Base-by-base conservation (phyloP, 1,140 invertebrate species). In the Lanistes nyassanus region DNA sequence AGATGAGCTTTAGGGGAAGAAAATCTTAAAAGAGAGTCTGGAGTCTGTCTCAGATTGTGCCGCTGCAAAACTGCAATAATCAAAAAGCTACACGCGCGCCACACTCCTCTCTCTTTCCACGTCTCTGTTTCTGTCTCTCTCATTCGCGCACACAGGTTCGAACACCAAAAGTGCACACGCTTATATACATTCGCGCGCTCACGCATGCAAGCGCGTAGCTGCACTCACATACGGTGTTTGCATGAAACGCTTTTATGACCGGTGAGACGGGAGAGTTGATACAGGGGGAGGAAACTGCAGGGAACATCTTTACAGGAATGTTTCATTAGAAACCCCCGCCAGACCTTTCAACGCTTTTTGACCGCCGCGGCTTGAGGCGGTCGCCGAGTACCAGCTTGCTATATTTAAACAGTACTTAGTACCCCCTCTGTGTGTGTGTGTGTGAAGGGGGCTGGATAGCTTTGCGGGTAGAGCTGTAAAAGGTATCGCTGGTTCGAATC, bases 81-180 rank as follows among this genome's bases (percentile, higher is more conserved):
- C 58, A 26, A n/a, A 26, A n/a, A 26, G n/a, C 34, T 31, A 26
- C 58, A n/a, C n/a, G n/a, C n/a, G n/a, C n/a, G n/a, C 34, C 58
- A 26, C 58, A 26, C 58, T 62, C 58, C 26, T 26, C 58, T 62
- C 58, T 62, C 58, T 19, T 31, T 62, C 26, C 13, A n/a, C n/a
- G 34, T 67, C 29, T 66, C 60, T 56, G n/a, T 62, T 31, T 62
- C 58, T 62, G n/a, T 62, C 58, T 62, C 58, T 62, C 58, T 62
- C 58, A 19, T 3, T 62, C 58, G 11, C 26, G 1, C 26, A 16
- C 26, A 26, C 58, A 26, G n/a, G n/a, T 31, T 11, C 11, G n/a
- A 4, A n/a, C 2, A n/a, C 2, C 58, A 4, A n/a, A 4, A n/a
- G 3, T 31, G 3, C 58, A 62, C 58, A 62, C 58, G 34, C 58